Percentiles rank a stretch among this genome's conserved stretches.
These are phyloP conservation scores for Drosophila kepulauana DNA, from an alignment of 1,140 invertebrate genomes.

Conservation along the genomic window DNA sequence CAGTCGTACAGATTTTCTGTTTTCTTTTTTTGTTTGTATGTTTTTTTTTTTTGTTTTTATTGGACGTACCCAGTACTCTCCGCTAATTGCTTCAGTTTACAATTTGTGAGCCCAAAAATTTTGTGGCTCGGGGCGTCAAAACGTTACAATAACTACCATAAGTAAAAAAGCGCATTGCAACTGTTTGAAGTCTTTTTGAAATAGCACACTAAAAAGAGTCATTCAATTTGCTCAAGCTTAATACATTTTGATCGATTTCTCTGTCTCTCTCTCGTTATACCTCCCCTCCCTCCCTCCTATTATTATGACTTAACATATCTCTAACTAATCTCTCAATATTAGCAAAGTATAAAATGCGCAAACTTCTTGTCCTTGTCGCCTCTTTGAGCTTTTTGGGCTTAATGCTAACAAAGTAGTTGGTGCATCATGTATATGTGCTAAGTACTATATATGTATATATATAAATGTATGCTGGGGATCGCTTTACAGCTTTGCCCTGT, in stretches of 20 bases:
- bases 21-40: no score
- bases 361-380: background rate
- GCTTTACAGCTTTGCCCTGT: conserved; percentile 42
- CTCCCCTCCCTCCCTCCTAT: background rate
- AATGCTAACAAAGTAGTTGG: conserved; percentile 44
- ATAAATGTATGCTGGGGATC: conserved; percentile 39
- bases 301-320: background rate
- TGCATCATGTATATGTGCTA: conserved; percentile 28
- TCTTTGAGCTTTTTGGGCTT: conserved; percentile 25
- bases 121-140: conserved; percentile 49
- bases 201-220: conserved; percentile 71
- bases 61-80: conserved; percentile 63
- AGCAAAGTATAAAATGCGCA: conserved; percentile 42
- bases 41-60: background rate
- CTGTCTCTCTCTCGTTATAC: background rate
- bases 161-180: conserved; percentile 69
- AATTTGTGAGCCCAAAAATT: conserved; percentile 48
- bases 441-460: conserved; percentile 26
- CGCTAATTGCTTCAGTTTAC: conserved; percentile 78
- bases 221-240: conserved; percentile 40
- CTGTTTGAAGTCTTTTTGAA: conserved; percentile 72
- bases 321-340: conserved; percentile 12
- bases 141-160: conserved; percentile 45
- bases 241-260: conserved; percentile 12
- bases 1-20: conserved; percentile 52